Conservation (phyloP, 2,113 vertebrate species). For the Prionailurus viverrinus region DNA sequence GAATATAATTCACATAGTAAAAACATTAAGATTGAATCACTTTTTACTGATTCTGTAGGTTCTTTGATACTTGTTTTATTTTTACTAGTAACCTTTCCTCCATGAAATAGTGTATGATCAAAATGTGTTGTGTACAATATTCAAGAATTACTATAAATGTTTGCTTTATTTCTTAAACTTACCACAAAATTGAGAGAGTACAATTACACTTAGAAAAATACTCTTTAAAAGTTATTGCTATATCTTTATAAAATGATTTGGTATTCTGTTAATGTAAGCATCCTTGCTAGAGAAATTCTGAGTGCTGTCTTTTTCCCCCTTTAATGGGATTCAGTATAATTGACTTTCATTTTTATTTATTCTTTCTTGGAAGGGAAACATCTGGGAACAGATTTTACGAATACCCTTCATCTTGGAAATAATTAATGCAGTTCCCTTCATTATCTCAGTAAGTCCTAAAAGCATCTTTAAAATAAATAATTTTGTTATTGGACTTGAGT, state of each 20-base stretch:
- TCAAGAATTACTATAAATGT: background rate
- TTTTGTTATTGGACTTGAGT: conserved; percentile 27
- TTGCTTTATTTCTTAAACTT: background rate
- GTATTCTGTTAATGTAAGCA: background rate
- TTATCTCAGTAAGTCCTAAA: conserved; percentile 89
- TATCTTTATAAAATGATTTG: background rate
- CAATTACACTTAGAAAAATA: background rate
- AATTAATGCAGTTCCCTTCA: conserved; percentile 93
- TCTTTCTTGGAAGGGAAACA: conserved; percentile 90
- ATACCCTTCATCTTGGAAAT: conserved; percentile 93
- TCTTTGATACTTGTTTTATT: background rate
- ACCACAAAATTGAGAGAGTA: background rate
- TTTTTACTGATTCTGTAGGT: background rate
- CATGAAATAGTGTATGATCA: background rate
- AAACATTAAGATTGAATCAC: background rate
- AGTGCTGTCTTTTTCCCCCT: conserved; percentile 43
- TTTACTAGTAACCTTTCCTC: background rate
- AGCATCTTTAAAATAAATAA: background rate
- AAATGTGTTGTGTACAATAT: background rate
- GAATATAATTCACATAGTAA: background rate
- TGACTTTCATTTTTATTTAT: conserved; percentile 70
- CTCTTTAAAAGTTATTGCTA: background rate
- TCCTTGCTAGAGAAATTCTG: conserved; percentile 61
- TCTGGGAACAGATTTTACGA: conserved; percentile 93
- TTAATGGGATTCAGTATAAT: conserved; percentile 5